A percentile compares a stretch with the other conserved stretches of the same genome.
phyloP scores from a whole-genome alignment of 2,888 invertebrate species.

The Mythimna albipuncta region DNA sequence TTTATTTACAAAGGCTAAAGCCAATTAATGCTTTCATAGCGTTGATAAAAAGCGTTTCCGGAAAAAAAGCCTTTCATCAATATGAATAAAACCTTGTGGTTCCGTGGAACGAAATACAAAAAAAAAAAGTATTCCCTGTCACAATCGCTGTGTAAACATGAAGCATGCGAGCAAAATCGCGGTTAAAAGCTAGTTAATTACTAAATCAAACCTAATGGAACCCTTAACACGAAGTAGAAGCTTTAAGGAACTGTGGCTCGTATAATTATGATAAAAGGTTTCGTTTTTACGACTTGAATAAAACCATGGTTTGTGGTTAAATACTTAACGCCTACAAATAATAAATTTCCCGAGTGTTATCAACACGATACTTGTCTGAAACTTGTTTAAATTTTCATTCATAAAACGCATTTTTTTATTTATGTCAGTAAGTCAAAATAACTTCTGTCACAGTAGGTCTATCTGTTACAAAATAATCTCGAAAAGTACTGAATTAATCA shows the following conservation, averaged over 20 bases:
- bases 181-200: slow-evolving; percentile 71
- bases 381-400: slow-evolving; percentile 5
- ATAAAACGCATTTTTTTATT: neutral
- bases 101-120: neutral
- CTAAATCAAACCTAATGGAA: slow-evolving; percentile 79
- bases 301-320: slow-evolving; percentile 80
- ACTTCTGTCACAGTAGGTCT: accelerated
- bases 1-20: slow-evolving; percentile 31
- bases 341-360: slow-evolving; percentile 51
- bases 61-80: slow-evolving; percentile 9
- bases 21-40: slow-evolving; percentile 36
- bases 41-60: slow-evolving; percentile 22
- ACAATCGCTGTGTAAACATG: neutral
- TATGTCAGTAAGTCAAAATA: no score
- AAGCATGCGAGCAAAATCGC: slow-evolving; percentile 13
- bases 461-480: neutral
- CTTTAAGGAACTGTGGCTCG: slow-evolving; percentile 80
- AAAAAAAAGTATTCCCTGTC: neutral
- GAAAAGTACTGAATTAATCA: neutral
- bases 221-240: slow-evolving; percentile 82
- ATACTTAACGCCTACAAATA: slow-evolving; percentile 78
- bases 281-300: slow-evolving; percentile 83
- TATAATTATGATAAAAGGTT: slow-evolving; percentile 88
- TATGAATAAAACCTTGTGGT: neutral
- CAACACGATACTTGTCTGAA: slow-evolving; percentile 44